A percentile compares a stretch with the other conserved stretches of the same genome.
Evolutionary conservation across 2,888 invertebrate species (phyloP).

Genomic region (Cantharis lateralis): DNA sequence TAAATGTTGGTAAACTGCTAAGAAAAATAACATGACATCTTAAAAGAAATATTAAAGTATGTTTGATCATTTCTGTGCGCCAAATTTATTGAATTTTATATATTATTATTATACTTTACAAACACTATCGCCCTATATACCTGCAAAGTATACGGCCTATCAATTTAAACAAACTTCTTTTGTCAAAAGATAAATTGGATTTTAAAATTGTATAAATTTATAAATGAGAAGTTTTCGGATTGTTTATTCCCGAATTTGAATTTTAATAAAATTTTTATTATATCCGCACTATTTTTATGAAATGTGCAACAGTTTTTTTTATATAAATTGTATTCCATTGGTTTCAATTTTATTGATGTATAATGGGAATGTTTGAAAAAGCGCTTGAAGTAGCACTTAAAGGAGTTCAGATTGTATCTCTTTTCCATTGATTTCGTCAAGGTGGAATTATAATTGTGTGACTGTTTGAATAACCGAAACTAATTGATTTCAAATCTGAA

Average conservation of each 20-base stretch:
- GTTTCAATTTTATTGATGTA: not conserved
- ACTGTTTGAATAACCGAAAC: not conserved
- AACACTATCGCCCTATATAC: not conserved
- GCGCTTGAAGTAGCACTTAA: not conserved
- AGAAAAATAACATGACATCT: not conserved
- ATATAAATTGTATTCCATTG: not conserved
- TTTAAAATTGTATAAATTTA: not conserved
- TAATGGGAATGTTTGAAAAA: not conserved
- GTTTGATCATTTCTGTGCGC: not conserved
- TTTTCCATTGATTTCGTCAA: not conserved
- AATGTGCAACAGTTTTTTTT: not conserved
- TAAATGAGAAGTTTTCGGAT: not conserved
- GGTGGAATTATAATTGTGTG: not conserved
- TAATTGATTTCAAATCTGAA: not conserved
- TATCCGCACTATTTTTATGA: not conserved
- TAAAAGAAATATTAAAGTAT: not conserved
- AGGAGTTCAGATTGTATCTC: not conserved
- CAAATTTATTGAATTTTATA: not conserved
- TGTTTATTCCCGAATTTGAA: not conserved
- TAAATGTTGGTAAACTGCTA: not conserved
- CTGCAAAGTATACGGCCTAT: not conserved
- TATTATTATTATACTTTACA: not conserved
- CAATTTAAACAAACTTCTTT: not conserved
- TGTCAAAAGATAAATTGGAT: not conserved
- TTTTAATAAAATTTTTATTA: not conserved